Conservation (phyloP, 2,888 invertebrate genomes). For the Rhaphigaster nebulosa region DNA sequence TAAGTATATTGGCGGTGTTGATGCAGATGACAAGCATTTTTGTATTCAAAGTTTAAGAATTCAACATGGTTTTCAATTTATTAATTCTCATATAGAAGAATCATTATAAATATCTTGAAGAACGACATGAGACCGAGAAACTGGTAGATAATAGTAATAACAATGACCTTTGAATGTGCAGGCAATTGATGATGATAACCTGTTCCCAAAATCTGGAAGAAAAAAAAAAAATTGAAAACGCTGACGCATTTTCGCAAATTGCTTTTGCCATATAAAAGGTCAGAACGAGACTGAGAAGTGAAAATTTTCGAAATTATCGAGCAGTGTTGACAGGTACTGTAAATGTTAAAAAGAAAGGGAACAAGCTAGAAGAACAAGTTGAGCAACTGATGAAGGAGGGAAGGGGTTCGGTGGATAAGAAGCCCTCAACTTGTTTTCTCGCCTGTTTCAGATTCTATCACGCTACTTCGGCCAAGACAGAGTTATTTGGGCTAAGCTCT, state of each 20-base stretch:
- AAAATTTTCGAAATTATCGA: background rate
- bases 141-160: background rate
- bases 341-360: background rate
- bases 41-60: no score
- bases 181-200: background rate
- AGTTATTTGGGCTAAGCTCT: slow-evolving; percentile 5
- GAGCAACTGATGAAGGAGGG: background rate
- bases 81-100: no score
- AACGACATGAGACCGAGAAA: no score
- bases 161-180: background rate
- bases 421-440: background rate
- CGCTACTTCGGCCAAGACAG: background rate
- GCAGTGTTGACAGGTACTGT: background rate
- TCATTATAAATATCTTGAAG: no score
- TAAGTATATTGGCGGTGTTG: no score
- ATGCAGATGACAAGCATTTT: no score
- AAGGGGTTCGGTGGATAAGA: background rate
- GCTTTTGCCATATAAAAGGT: background rate
- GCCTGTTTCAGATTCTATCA: slow-evolving; percentile 8
- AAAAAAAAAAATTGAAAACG: background rate
- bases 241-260: background rate
- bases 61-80: no score
- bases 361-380: background rate
- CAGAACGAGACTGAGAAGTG: background rate
- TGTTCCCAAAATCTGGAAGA: background rate